Conservation (phyloP, 2,888 invertebrate species). For the Spodoptera littoralis region DNA sequence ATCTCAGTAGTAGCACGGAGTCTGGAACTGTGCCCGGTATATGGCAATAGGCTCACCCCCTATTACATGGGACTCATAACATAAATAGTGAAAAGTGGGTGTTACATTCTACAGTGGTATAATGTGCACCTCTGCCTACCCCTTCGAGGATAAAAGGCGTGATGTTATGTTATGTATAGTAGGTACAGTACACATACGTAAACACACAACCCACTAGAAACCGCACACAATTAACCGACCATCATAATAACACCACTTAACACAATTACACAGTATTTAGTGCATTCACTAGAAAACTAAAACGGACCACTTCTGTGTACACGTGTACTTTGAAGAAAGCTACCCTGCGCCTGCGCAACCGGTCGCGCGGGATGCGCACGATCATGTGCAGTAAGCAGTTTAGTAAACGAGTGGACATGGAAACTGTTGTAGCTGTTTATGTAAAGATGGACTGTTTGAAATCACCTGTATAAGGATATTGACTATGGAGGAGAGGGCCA, state of each 20-base stretch:
- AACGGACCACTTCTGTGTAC: constrained; percentile 37
- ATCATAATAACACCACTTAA: constrained; percentile 28
- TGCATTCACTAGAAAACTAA: constrained; percentile 45
- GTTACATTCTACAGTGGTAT: no score
- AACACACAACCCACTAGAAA: constrained; percentile 19
- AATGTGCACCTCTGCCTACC: no score
- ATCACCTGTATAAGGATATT: no score
- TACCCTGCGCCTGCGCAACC: constrained; percentile 57
- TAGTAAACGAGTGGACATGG: constrained; percentile 23
- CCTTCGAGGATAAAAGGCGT: no score
- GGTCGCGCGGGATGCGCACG: constrained; percentile 45
- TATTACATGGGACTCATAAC: no score
- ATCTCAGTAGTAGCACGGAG: no score
- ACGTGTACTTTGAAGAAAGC: constrained; percentile 58
- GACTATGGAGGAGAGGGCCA: no score
- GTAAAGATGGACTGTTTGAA: not conserved
- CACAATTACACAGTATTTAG: constrained; percentile 34
- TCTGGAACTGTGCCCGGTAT: no score
- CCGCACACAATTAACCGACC: constrained; percentile 13
- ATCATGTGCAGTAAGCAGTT: constrained; percentile 38
- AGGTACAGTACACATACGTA: not conserved
- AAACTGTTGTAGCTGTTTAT: constrained; percentile 15
- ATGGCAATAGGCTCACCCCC: no score
- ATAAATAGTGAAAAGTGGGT: no score
- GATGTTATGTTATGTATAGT: no score